These are phyloP conservation scores for Apoderus coryli DNA, from an alignment of 2,888 invertebrate genomes.

Conservation along the genomic window DNA sequence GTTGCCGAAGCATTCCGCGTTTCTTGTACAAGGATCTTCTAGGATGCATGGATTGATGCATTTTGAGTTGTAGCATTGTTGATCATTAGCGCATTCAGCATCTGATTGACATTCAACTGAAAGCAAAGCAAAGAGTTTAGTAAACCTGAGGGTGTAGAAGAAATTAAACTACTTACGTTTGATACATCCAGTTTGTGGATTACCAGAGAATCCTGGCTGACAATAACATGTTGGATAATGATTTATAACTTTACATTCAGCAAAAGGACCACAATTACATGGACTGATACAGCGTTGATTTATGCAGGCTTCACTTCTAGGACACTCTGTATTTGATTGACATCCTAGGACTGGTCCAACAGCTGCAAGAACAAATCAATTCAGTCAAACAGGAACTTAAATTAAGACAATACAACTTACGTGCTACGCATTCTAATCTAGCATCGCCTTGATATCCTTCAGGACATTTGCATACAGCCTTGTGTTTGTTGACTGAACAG, in stretches of 20 bases:
- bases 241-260: slow-evolving; percentile 66
- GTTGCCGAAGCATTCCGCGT: slow-evolving; percentile 70
- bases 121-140: slow-evolving; percentile 9
- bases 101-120: slow-evolving; percentile 71
- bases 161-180: slow-evolving; percentile 39
- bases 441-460: slow-evolving; percentile 62
- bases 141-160: slow-evolving; percentile 2
- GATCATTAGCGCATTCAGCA: slow-evolving; percentile 63
- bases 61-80: slow-evolving; percentile 69
- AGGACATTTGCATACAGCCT: slow-evolving; percentile 69
- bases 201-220: slow-evolving; percentile 68
- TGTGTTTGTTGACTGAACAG: slow-evolving; percentile 64
- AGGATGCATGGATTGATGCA: slow-evolving; percentile 70
- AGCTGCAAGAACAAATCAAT: no score
- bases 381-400: no score
- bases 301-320: slow-evolving; percentile 67
- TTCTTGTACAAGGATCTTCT: slow-evolving; percentile 67
- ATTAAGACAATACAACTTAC: no score
- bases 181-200: slow-evolving; percentile 66
- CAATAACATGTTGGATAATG: slow-evolving; percentile 81
- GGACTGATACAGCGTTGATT: slow-evolving; percentile 69
- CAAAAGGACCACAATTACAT: slow-evolving; percentile 71
- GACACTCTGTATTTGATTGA: slow-evolving; percentile 65
- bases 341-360: slow-evolving; percentile 54
- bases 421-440: slow-evolving; percentile 56